Base-by-base conservation (phyloP, 2,113 vertebrate genomes). In the Myotis brandtii region DNA sequence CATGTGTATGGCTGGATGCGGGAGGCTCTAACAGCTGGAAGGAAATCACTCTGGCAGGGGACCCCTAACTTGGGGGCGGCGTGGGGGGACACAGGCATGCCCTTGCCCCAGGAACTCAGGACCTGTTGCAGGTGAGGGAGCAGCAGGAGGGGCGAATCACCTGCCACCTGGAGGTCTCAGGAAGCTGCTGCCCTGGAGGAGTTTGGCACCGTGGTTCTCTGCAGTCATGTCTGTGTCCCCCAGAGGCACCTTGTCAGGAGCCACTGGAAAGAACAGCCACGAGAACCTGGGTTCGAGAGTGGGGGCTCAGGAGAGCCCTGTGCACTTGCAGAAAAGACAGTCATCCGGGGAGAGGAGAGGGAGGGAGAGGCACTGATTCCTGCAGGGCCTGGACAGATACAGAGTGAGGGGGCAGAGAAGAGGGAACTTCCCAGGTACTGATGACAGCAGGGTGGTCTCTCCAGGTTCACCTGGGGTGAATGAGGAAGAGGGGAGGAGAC, bases 201-300 rank as follows among this genome's bases (percentile, higher is more conserved):
- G 20, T 95, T 89, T 97, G 97, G 91, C 96, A 96, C 92, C 6
- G 2, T 25, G 88, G 83, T 64, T 94, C 92, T 91, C 93, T 86
- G 59, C 64, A 54, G 83, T 77, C 83, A 9, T 9, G 56, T 50
- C 76, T 12, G 18, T 40, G 20, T 5, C 70, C 77, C 59, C 56
- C 50, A 37, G 13, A 85, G 70, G 90, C 81, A 66, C 14, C 37
- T n/a, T 54, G 18, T 46, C 25, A 2, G 54, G 86, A 67, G 32
- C 69, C 72, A 34, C 83, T 86, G 80, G 50, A 86, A 25, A 97
- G 84, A 93, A 46, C 3, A 34, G 90, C 95, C 96, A 64, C 75
- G 2, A 91, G 89, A 95, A 96, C 37, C 70, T 82, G 89, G 95
- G 56, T n/a, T 48, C 86, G 8, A 69, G 62, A 82, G 50, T 16